These are phyloP conservation scores for Zosterops pallidus DNA, from an alignment of 2,113 vertebrate species.

Conservation along the genomic window DNA sequence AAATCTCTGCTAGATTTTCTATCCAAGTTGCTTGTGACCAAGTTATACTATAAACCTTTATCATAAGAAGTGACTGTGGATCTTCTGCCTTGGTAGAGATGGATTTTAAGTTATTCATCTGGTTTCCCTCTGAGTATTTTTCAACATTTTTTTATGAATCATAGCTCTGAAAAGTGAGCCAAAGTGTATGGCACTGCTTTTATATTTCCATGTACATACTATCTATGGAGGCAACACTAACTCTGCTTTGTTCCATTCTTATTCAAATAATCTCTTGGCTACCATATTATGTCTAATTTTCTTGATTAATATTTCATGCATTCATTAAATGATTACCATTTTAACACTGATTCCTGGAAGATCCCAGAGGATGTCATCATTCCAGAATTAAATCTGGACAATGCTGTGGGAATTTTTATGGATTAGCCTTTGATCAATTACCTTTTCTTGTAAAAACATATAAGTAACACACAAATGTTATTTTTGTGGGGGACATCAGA, in stretches of 20 bases:
- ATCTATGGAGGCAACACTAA: background rate
- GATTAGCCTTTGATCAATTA: background rate
- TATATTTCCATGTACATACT: rapidly evolving
- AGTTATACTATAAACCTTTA: background rate
- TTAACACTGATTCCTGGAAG: background rate
- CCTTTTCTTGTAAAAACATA: background rate
- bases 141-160: background rate
- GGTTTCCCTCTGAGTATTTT: background rate
- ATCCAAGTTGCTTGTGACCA: background rate
- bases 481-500: background rate
- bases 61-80: background rate
- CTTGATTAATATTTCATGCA: background rate
- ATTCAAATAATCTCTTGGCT: background rate
- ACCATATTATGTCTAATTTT: background rate
- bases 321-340: background rate
- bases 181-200: background rate
- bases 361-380: background rate
- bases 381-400: background rate
- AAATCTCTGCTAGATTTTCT: background rate
- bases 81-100: background rate
- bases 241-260: background rate
- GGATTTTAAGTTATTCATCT: background rate
- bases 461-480: background rate
- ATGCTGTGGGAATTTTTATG: background rate
- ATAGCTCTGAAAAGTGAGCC: background rate